Conservation (phyloP, 1,140 invertebrate genomes). For the Drosophila tani region DNA sequence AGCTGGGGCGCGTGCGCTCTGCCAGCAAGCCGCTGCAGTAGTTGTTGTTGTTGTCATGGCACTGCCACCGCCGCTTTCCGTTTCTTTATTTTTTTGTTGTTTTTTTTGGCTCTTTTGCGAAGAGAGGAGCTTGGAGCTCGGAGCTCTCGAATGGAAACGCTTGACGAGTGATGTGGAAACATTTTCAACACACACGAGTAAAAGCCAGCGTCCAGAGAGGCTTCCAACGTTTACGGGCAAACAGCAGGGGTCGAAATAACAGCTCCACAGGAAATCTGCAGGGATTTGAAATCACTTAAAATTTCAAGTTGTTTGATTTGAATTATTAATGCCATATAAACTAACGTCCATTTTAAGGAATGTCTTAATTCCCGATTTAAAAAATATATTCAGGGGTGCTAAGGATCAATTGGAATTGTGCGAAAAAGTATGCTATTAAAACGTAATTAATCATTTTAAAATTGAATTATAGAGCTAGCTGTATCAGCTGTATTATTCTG, state of each 20-base stretch:
- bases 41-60: slow-evolving; percentile 64
- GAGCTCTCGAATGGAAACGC: slow-evolving; percentile 81
- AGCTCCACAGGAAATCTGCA: not conserved
- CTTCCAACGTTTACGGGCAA: slow-evolving; percentile 39
- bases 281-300: not conserved
- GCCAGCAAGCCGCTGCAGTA: slow-evolving; percentile 17
- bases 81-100: slow-evolving; percentile 56
- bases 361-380: too few relatives aligned
- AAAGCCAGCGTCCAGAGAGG: slow-evolving; percentile 69
- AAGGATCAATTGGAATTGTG: too few relatives aligned
- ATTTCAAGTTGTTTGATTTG: not conserved
- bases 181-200: slow-evolving; percentile 79
- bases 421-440: too few relatives aligned
- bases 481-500: too few relatives aligned
- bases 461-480: too few relatives aligned
- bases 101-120: slow-evolving; percentile 51
- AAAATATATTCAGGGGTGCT: too few relatives aligned
- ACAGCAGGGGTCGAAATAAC: not conserved
- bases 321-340: not conserved
- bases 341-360: not conserved
- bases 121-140: slow-evolving; percentile 63
- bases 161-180: slow-evolving; percentile 85
- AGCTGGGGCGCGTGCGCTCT: slow-evolving; percentile 77
- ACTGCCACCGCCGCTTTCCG: slow-evolving; percentile 66
- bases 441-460: too few relatives aligned